Evolutionary conservation across 2,113 vertebrate genomes (phyloP).

Genomic region (Sardina pilchardus): DNA sequence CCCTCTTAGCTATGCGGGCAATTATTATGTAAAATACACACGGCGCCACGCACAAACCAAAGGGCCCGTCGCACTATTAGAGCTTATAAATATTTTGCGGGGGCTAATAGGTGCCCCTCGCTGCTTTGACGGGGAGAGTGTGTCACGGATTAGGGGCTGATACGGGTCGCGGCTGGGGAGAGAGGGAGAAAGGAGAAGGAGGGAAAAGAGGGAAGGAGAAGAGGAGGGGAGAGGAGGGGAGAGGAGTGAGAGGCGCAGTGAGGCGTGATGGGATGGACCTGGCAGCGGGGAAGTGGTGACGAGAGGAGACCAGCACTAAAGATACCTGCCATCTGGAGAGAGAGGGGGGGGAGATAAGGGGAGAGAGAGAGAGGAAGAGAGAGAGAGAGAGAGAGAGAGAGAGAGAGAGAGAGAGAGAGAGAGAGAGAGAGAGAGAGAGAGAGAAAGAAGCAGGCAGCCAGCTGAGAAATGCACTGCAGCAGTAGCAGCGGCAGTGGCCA

Average conservation of each 20-base stretch:
- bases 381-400: neutral
- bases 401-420: too few species aligned
- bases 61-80: conserved; percentile 14
- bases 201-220: neutral
- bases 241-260: neutral
- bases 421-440: too few species aligned
- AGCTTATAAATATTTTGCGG: conserved; percentile 31
- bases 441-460: conserved; percentile 3
- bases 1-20: neutral
- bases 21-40: conserved; percentile 30
- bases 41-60: neutral
- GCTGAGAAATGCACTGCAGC: conserved; percentile 45
- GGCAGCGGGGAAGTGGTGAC: conserved; percentile 1
- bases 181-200: neutral
- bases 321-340: conserved; percentile 38
- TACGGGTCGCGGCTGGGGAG: conserved; percentile 23
- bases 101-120: neutral
- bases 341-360: too few species aligned
- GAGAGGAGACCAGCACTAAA: conserved; percentile 35
- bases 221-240: neutral
- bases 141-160: conserved; percentile 13
- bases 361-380: neutral
- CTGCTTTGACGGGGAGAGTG: conserved; percentile 19
- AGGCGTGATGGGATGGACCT: neutral
- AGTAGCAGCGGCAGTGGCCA: conserved; percentile 24